These are phyloP conservation scores for Drosophila rellima DNA, from an alignment of 2,888 invertebrate species.

Conservation along the genomic window DNA sequence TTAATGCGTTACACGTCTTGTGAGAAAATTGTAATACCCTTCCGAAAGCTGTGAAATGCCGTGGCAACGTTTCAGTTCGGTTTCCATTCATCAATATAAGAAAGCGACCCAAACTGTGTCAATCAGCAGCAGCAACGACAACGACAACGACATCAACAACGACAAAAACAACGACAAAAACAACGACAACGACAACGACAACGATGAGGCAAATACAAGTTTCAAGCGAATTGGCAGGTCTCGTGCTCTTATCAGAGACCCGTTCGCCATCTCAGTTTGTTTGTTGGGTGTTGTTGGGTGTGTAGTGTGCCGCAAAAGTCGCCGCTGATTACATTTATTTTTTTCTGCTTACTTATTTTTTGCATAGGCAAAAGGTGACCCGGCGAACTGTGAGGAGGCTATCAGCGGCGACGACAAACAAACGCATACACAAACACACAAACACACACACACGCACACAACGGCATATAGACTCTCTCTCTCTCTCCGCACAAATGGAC, in stretches of 20 bases:
- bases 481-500: conserved; percentile 1
- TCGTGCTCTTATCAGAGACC: conserved; percentile 67
- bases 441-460: conserved; percentile 20
- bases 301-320: conserved; percentile 61
- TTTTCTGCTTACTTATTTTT: conserved; percentile 56
- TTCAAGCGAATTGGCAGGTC: conserved; percentile 78
- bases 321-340: conserved; percentile 68
- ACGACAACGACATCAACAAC: not conserved
- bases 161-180: conserved; percentile 7
- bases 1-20: not conserved
- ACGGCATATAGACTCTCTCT: conserved; percentile 17
- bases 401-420: conserved; percentile 74
- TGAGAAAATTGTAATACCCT: not conserved
- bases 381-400: conserved; percentile 75
- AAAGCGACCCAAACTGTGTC: conserved; percentile 64
- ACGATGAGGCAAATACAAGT: conserved; percentile 52
- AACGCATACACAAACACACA: conserved; percentile 59
- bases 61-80: conserved; percentile 62
- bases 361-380: conserved; percentile 81
- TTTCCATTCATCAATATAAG: conserved; percentile 74
- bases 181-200: conserved; percentile 12
- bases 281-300: conserved; percentile 64
- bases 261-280: conserved; percentile 69
- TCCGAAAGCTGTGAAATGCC: conserved; percentile 25
- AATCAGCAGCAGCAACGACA: conserved; percentile 47